Base-by-base conservation (phyloP, 2,113 vertebrate species). In the Baryphthengus martii region DNA sequence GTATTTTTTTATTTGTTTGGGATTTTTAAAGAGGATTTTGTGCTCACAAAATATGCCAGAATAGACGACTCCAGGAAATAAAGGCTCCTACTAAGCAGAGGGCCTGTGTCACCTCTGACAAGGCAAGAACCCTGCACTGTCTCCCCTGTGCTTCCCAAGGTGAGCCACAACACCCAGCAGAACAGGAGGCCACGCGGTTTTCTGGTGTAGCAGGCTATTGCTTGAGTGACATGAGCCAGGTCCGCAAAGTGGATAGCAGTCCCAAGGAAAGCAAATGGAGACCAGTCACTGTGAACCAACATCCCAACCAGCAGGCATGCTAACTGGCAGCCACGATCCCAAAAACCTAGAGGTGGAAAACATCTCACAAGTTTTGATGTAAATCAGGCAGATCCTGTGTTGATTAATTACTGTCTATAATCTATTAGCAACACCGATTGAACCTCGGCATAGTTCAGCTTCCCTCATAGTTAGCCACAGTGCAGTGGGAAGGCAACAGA, bases 11-110 rank as follows among this genome's bases (percentile, higher is more conserved):
- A 39, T 83, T 82, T 62, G 52, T 79, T 55, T 62, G 53, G 37
- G 37, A 73, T 61, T 87, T 90, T 90, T 44, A 80, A 93, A 62
- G 37, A 67, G 47, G 62, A 90, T 95, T 91, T 92, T 85, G 68
- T 80, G 47, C 33, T 90, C 56, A 67, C 7, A 61, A 71, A 88
- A 67, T 39, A 84, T 62, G 52, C 58, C 88, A 80, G 42, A 56
- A 56, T 17, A 47, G 63, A 85, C 83, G 85, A 29, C 44, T 70
- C 44, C 52, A 59, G 56, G 26, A 83, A 92, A 80, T 25, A 65
- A 66, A 75, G 83, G 39, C 37, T 84, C 37, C 33, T 13, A 26
- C 7, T 37, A 33, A 80, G 45, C 73, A 40, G 40, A 40, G 24
- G 49, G 55, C 37, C 44, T 79, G 39, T 23, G 42, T 55, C 40